A percentile compares a stretch with the other conserved stretches of the same genome.
Evolutionary conservation across 2,888 invertebrate species (phyloP).

Genomic region (Sicus ferrugineus): DNA sequence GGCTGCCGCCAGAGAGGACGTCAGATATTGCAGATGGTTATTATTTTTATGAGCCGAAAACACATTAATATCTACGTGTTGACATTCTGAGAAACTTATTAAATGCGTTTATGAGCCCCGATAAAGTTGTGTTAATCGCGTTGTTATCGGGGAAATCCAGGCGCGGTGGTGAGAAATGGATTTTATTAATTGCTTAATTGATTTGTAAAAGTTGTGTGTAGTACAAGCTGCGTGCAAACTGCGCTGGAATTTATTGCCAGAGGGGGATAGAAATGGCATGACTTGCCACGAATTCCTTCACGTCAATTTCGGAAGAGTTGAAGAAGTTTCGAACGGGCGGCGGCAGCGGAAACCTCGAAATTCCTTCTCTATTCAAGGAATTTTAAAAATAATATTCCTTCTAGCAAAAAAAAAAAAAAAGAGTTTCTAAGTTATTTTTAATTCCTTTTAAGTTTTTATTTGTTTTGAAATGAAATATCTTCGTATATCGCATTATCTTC

Average conservation of each 20-base stretch:
- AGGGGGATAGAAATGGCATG: neutral
- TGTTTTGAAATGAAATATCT: neutral
- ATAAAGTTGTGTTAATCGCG: constrained; percentile 15
- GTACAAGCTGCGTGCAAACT: neutral
- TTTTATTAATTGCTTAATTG: constrained; percentile 29
- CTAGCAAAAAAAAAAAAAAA: too few species aligned
- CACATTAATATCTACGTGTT: constrained; percentile 21
- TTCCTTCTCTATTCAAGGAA: too few species aligned
- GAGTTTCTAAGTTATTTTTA: neutral
- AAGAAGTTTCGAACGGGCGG: too few species aligned
- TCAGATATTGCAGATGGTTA: too few species aligned
- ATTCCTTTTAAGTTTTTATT: neutral
- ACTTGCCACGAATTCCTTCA: neutral
- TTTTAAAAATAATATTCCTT: too few species aligned
- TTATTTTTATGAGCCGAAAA: constrained; percentile 16
- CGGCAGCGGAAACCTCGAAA: too few species aligned
- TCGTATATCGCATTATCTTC: neutral
- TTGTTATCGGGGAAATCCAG: neutral
- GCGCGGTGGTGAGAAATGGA: constrained; percentile 2
- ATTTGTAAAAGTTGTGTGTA: constrained; percentile 15
- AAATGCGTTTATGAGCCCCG: constrained; percentile 18
- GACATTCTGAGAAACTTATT: constrained; percentile 11
- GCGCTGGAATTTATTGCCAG: constrained; percentile 6
- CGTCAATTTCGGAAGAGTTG: too few species aligned
- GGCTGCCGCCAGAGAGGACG: too few species aligned